These are phyloP conservation scores for Callionymus lyra DNA, from an alignment of 2,113 vertebrate species.

Conservation along the genomic window DNA sequence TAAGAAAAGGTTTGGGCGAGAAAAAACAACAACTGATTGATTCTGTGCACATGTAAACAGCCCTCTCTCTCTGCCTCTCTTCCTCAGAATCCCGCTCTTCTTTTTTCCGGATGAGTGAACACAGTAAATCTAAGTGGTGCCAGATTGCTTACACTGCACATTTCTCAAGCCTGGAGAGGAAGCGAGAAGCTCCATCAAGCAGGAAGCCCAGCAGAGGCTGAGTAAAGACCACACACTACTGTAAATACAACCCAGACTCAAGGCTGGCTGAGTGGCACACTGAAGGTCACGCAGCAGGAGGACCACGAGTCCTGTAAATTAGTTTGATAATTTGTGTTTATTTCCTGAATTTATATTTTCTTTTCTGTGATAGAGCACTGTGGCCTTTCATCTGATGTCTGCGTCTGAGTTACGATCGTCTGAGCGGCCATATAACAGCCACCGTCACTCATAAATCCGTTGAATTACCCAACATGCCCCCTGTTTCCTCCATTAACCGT, in stretches of 20 bases:
- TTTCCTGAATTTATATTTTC: constrained; percentile 25
- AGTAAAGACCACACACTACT: constrained; percentile 23
- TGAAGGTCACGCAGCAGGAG: constrained; percentile 18
- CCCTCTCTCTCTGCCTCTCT: not conserved
- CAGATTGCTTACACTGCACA: constrained; percentile 58
- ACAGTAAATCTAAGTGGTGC: constrained; percentile 61
- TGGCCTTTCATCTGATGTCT: constrained; percentile 46
- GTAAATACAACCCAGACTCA: constrained; percentile 45
- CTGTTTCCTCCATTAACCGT: constrained; percentile 49
- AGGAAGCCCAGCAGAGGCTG: constrained; percentile 24
- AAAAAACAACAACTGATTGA: constrained; percentile 35
- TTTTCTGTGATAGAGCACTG: constrained; percentile 29
- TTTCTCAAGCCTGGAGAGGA: constrained; percentile 32
- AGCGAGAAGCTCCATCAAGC: constrained; percentile 31
- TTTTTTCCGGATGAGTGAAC: constrained; percentile 61
- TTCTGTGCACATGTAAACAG: constrained; percentile 9
- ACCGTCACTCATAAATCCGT: constrained; percentile 58
- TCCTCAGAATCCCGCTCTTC: constrained; percentile 14
- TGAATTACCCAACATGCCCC: constrained; percentile 46
- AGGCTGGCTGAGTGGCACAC: constrained; percentile 38
- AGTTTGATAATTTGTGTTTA: constrained; percentile 33
- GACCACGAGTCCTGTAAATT: constrained; percentile 4
- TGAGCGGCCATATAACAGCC: constrained; percentile 12
- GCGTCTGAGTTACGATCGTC: constrained; percentile 49
- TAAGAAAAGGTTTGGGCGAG: constrained; percentile 22